phyloP scores from a whole-genome alignment of 2,797 vertebrate genomes.

The Parambassis ranga region DNA sequence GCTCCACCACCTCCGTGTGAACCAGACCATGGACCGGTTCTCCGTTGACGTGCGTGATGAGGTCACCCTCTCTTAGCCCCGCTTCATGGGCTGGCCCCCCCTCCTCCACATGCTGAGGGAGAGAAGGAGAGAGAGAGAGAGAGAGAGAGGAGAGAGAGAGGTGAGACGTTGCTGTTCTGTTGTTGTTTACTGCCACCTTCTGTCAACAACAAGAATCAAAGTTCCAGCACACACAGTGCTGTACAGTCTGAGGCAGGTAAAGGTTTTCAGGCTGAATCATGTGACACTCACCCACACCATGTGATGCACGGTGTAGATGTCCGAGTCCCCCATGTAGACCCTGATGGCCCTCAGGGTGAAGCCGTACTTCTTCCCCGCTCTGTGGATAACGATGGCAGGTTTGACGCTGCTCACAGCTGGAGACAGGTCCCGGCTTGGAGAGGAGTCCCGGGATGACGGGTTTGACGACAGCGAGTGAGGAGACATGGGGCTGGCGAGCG shows the following conservation, averaged over 20 bases:
- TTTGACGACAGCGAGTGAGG: constrained; percentile 96
- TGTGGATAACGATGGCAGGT: constrained; percentile 91
- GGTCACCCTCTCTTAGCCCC: constrained; percentile 91
- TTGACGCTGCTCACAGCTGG: constrained; percentile 85
- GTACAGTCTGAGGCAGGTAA: too few species aligned
- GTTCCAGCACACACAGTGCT: not conserved
- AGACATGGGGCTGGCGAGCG: constrained; percentile 97
- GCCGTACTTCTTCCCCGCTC: constrained; percentile 96
- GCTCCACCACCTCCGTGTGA: constrained; percentile 96
- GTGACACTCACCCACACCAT: constrained; percentile 94
- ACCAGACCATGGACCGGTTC: constrained; percentile 94
- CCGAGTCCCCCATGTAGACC: constrained; percentile 96
- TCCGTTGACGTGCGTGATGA: constrained; percentile 97
- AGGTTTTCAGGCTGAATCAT: too few species aligned
- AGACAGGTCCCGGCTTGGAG: constrained; percentile 93
- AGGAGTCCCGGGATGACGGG: constrained; percentile 96
- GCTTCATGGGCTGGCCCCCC: constrained; percentile 91
- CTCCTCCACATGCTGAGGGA: constrained; percentile 89
- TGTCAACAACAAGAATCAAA: constrained; percentile 25
- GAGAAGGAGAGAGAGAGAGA: not conserved
- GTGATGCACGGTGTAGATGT: constrained; percentile 96
- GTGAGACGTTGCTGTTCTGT: not conserved
- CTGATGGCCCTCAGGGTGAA: constrained; percentile 96
- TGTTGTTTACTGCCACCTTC: constrained; percentile 40
- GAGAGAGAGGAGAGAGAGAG: not conserved